Base-by-base conservation (phyloP, 2,113 vertebrate species). In the Panthera leo region DNA sequence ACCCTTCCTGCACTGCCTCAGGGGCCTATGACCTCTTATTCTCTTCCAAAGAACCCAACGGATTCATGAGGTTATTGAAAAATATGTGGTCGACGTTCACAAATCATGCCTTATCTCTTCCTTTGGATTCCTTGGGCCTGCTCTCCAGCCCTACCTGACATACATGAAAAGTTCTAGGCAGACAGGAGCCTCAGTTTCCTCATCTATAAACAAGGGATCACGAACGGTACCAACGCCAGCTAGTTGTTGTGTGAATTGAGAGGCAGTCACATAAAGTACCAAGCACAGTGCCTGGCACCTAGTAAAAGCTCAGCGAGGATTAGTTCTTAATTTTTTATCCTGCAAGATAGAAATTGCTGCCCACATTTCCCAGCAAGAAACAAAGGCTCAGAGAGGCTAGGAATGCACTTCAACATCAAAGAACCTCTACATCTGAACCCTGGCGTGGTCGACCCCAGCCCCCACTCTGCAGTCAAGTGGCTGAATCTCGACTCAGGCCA, bases 391-490 rank as follows among this genome's bases (percentile, higher is more conserved):
- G 34, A 48, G 51, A 96, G 53, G n/a, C n/a, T 39, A 31, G 19
- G 0, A 4, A 31, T 73, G 8, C 13, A 21, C n/a, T 75, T 82
- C 9, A 5, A 39, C 85, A 45, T 67, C 42, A 70, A 42, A 79
- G 23, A 80, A 48, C n/a, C 8, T 21, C 48, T 3, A 39, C 10
- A 11, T 65, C 71, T 18, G 45, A 86, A 42, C 6, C 11, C 48
- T 21, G 14, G 23, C 51, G 19, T 63, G 76, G 42, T 27, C 16
- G 58, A 31, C 7, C 4, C 14, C 34, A 71, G 36, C 7, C 53
- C 12, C 25, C 31, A 1, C 0, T 55, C 5, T 31, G 12, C 2
- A 0, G 34, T 65, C 21, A 4, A 4, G 2, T 16, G 51, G 65
- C 42, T 75, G 18, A 55, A 53, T 42, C 36, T 19, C 31, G 65